phyloP scores from a whole-genome alignment of 2,113 vertebrate genomes.

The Ophiodon elongatus region DNA sequence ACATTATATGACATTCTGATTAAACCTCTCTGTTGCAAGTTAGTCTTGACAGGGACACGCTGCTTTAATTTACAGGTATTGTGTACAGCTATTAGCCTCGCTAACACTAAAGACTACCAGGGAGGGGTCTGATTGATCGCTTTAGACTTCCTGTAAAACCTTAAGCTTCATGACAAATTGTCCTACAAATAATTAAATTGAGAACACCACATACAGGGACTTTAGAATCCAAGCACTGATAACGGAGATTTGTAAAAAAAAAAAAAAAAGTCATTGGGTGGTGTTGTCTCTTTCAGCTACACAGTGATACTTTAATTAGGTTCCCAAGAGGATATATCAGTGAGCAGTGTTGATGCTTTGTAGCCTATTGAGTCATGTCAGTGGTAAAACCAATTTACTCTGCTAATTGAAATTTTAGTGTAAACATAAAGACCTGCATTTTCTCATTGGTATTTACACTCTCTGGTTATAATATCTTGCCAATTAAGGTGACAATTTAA shows the following conservation, averaged over 20 bases:
- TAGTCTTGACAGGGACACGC: slow-evolving; percentile 29
- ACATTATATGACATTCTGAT: slow-evolving; percentile 32
- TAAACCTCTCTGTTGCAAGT: slow-evolving; percentile 35
- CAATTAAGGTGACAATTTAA: slow-evolving; percentile 36
- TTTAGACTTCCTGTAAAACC: slow-evolving; percentile 27
- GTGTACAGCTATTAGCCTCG: slow-evolving; percentile 18
- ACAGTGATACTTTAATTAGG: slow-evolving; percentile 40
- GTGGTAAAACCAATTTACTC: slow-evolving; percentile 24
- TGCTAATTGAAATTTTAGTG: slow-evolving; percentile 32
- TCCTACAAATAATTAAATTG: slow-evolving; percentile 13
- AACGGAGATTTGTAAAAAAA: slow-evolving; percentile 32
- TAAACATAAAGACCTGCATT: slow-evolving; percentile 12
- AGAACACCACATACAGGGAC: slow-evolving; percentile 11
- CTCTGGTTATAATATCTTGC: not conserved
- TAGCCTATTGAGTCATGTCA: slow-evolving; percentile 23
- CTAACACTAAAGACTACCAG: slow-evolving; percentile 5
- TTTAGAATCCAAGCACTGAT: slow-evolving; percentile 33
- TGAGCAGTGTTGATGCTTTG: slow-evolving; percentile 38
- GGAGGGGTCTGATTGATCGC: slow-evolving; percentile 32
- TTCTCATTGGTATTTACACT: slow-evolving; percentile 25
- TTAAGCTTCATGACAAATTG: slow-evolving; percentile 41
- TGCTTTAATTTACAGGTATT: slow-evolving; percentile 42
- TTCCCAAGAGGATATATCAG: slow-evolving; percentile 31
- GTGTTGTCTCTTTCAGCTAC: not conserved
- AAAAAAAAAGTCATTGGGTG: not conserved